Evolutionary conservation across 2,888 invertebrate species (phyloP), one percentile per base, ranked within the genome.

Genomic region (Brachypterus glaber): DNA sequence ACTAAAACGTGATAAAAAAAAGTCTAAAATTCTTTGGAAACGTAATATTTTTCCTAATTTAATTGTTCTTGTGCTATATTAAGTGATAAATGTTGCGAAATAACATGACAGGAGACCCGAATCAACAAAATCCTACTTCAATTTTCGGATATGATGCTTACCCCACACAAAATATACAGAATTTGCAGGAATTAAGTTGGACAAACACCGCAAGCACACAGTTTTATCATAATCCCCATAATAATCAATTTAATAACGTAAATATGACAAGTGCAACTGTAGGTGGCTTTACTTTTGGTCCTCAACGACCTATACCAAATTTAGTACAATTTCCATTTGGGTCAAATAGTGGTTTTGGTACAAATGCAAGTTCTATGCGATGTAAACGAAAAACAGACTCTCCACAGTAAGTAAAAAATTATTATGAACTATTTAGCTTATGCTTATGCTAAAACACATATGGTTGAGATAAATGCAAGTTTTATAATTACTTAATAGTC

Each of bases 361-460:
- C 37, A 12, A 39, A 37, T 12, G 15, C 39, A 11, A 43, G 37
- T 12, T 24, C 47, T 4, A 31, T 52, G 15, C 39, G 56, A 13
- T 58, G 55, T 33, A 64, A 64, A 47, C 44, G 64, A 38, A 64
- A 64, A 57, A 62, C 57, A 1, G 58, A 62, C 21, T 58, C 60
- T 25, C 61, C 62, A 37, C 48, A 56, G 63, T 64, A 60, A 60
- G 62, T 61, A 21, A n/a, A 12, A n/a, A n/a, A n/a, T n/a, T n/a
- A n/a, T n/a, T n/a, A n/a, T n/a, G n/a, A n/a, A n/a, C n/a, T n/a
- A n/a, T n/a, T n/a, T n/a, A n/a, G n/a, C n/a, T n/a, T n/a, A n/a
- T n/a, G n/a, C n/a, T n/a, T n/a, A n/a, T n/a, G n/a, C n/a, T n/a
- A n/a, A n/a, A n/a, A n/a, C n/a, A n/a, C n/a, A n/a, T n/a, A n/a